Base-by-base conservation (phyloP, 2,113 vertebrate genomes). In the Amphilophus citrinellus region DNA sequence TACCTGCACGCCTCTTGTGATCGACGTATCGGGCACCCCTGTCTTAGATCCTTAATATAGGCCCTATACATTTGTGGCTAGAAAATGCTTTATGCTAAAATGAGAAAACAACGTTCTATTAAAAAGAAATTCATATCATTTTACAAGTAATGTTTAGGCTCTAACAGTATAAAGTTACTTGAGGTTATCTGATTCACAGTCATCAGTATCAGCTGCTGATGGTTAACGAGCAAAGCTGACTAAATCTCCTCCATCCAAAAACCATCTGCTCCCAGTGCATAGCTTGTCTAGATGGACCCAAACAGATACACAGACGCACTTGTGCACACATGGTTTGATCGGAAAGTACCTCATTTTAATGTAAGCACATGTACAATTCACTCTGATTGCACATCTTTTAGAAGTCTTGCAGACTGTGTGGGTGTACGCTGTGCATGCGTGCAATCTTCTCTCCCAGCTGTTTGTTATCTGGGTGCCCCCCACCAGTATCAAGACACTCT, bases 401-500 rank as follows among this genome's bases (percentile, higher is more conserved):
- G 71, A 89, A 73, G 76, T 60, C 61, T 85, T 17, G n/a, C 59
- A 71, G 77, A 42, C 80, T 60, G 78, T 6, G 87, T 84, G 85
- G 22, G 81, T 71, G 80, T 60, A 11, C 1, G 1, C 10, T 61
- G 22, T 66, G 83, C 6, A 53, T 79, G 56, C 53, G 63, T 68
- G 80, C 14, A 14, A 35, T 27, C 27, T 61, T 53, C 60, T 71
- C 84, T 76, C 42, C 80, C 85, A 88, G 89, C 84, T 93, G 87
- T 90, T 94, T 90, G 86, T 91, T 93, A 91, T 92, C 91, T 80
- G 44, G 39, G 80, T 85, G 61, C 82, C 76, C 85, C 66, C 83
- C 83, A 79, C 83, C 58, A 56, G 58, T 80, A 85, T 84, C 78
- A 78, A 87, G 83, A 90, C 84, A 80, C 83, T 92, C 82, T 88